Percentiles rank a stretch among this genome's conserved stretches.
These are phyloP conservation scores for Drosophila bocki DNA, from an alignment of 1,140 invertebrate genomes.

Conservation along the genomic window DNA sequence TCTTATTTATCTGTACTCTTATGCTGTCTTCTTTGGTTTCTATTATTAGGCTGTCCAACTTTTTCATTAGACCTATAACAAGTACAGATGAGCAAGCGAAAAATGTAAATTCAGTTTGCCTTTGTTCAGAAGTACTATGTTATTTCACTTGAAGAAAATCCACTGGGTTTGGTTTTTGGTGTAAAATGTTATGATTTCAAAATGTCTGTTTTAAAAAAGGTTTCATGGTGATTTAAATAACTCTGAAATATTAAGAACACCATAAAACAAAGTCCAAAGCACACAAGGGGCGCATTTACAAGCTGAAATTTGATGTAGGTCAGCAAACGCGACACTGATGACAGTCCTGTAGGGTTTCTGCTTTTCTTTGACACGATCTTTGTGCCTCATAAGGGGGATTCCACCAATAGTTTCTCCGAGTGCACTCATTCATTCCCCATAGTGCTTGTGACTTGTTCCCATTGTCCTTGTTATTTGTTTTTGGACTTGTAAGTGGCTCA, in stretches of 20 bases:
- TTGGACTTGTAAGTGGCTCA: slow-evolving; percentile 54
- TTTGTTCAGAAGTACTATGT: not conserved
- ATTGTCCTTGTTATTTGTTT: slow-evolving; percentile 52
- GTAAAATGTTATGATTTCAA: too few species aligned
- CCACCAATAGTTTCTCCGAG: slow-evolving; percentile 3
- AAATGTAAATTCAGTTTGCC: slow-evolving; percentile 3
- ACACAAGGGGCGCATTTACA: not conserved
- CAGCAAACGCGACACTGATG: not conserved
- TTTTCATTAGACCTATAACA: slow-evolving; percentile 25
- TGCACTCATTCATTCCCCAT: slow-evolving; percentile 30
- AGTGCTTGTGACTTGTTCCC: slow-evolving; percentile 41
- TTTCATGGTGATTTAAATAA: too few species aligned
- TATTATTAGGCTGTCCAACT: slow-evolving; percentile 29
- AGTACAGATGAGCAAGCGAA: not conserved
- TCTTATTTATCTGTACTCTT: slow-evolving; percentile 1
- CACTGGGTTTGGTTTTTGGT: too few species aligned
- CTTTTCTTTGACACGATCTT: not conserved
- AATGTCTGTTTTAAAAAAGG: too few species aligned
- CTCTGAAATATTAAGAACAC: not conserved
- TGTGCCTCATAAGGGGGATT: too few species aligned
- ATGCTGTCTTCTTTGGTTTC: slow-evolving; percentile 1
- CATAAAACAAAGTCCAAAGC: not conserved
- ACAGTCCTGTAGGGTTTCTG: too few species aligned
- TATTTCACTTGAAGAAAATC: not conserved
- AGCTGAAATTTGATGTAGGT: not conserved